A percentile compares a stretch with the other conserved stretches of the same genome.
These are phyloP conservation scores for Caenorhabditis latens DNA, from an alignment of 1,140 invertebrate genomes.

Conservation along the genomic window DNA sequence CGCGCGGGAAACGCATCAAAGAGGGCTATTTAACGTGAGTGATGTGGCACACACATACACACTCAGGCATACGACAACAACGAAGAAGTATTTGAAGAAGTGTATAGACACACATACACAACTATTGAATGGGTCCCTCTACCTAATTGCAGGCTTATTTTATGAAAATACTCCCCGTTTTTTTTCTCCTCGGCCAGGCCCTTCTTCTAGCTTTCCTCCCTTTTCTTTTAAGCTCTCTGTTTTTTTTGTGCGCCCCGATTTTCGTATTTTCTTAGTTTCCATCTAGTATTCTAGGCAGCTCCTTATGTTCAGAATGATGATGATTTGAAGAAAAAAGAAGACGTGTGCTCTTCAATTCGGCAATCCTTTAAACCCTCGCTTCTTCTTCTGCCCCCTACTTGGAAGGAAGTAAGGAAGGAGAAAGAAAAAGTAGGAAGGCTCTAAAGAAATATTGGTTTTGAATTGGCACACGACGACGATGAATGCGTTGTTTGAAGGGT, in stretches of 20 bases:
- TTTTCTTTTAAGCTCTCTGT: neutral
- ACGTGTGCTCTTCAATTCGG: neutral
- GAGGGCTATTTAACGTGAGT: slow-evolving; percentile 56
- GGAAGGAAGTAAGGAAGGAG: neutral
- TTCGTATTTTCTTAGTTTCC: neutral
- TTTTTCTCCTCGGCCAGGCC: neutral
- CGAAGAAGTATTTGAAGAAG: neutral
- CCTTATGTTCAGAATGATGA: neutral
- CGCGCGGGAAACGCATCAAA: slow-evolving; percentile 1
- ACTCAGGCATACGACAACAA: neutral
- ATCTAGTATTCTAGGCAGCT: neutral
- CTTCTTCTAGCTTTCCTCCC: neutral
- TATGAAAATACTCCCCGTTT: slow-evolving; percentile 5
- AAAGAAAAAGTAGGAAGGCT: neutral
- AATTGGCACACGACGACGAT: neutral
- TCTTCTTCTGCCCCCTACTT: too few species aligned
- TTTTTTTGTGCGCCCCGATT: neutral
- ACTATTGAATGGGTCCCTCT: slow-evolving; percentile 37
- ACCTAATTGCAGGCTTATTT: slow-evolving; percentile 55
- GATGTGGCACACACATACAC: neutral
- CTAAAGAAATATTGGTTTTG: slow-evolving; percentile 53
- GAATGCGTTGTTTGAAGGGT: neutral
- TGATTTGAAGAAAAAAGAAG: slow-evolving; percentile 13
- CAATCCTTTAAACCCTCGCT: slow-evolving; percentile 34
- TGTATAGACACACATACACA: slow-evolving; percentile 5